A percentile compares a stretch with the other conserved stretches of the same genome.
These are phyloP conservation scores for Corapipo altera DNA, from an alignment of 2,113 vertebrate species.

Conservation along the genomic window DNA sequence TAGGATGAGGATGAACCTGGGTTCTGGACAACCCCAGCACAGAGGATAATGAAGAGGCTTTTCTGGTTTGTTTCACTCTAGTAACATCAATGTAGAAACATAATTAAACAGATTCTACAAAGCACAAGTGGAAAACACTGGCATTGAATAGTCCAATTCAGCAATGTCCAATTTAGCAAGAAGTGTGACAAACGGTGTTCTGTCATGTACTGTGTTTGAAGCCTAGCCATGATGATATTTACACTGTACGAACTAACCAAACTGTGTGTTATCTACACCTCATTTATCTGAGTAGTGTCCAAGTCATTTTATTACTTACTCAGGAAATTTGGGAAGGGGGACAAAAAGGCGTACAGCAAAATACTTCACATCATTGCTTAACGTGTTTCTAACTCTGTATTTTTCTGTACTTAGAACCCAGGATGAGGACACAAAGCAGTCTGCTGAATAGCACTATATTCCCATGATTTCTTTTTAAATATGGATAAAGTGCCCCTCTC, in stretches of 20 bases:
- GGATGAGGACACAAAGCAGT: not conserved
- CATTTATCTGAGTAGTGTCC: not conserved
- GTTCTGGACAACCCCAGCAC: not conserved
- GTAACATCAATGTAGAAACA: not conserved
- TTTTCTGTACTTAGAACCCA: not conserved
- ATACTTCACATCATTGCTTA: not conserved
- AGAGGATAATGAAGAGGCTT: not conserved
- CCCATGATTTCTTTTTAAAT: not conserved
- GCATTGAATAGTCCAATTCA: not conserved
- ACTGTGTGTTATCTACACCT: not conserved
- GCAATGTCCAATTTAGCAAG: not conserved
- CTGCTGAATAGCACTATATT: not conserved
- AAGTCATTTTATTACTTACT: not conserved
- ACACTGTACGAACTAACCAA: not conserved
- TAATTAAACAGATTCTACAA: not conserved
- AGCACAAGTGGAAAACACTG: not conserved
- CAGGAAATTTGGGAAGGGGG: not conserved
- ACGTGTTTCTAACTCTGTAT: not conserved
- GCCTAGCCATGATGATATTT: not conserved
- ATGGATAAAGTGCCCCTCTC: not conserved
- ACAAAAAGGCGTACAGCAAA: not conserved
- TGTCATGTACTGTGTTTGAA: not conserved
- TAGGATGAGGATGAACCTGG: not conserved
- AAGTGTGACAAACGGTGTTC: not conserved
- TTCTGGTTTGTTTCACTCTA: not conserved